Percentiles rank a stretch among this genome's conserved stretches.
These are phyloP conservation scores for Sialia sialis DNA, from an alignment of 2,113 vertebrate species.

Conservation along the genomic window DNA sequence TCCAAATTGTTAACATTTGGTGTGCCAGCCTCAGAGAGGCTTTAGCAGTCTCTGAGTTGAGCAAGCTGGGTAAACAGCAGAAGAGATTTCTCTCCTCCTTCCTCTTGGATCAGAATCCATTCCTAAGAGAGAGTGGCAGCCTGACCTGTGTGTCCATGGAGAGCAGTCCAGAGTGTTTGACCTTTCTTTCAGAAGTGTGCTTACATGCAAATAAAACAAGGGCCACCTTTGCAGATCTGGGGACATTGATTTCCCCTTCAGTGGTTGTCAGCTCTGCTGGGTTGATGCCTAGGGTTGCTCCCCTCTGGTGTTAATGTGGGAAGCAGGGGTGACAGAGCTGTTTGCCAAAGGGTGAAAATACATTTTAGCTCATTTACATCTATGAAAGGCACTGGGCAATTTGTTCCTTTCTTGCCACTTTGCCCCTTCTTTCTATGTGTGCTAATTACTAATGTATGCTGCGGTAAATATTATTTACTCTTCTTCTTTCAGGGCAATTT, in stretches of 20 bases:
- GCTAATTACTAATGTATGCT: neutral
- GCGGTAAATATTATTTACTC: neutral
- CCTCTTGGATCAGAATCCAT: neutral
- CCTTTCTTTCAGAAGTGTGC: neutral
- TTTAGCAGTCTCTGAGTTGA: neutral
- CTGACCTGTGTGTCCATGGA: accelerated
- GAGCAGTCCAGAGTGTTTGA: neutral
- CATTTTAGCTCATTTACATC: neutral
- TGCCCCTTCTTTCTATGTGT: neutral
- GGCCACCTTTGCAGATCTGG: neutral
- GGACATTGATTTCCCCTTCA: neutral
- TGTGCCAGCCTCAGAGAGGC: neutral
- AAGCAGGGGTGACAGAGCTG: neutral
- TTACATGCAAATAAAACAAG: neutral
- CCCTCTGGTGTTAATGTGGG: neutral
- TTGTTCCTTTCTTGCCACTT: neutral
- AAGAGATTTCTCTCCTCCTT: neutral
- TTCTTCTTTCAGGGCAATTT: neutral
- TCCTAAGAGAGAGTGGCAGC: neutral
- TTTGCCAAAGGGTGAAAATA: accelerated
- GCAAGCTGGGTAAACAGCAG: neutral
- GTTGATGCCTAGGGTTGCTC: neutral
- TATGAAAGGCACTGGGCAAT: neutral
- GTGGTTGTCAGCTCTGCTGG: neutral
- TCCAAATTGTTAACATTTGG: neutral